Percentiles rank a stretch among this genome's conserved stretches.
phyloP scores from a whole-genome alignment of 2,888 invertebrate species.

The Drosophila histrio region DNA sequence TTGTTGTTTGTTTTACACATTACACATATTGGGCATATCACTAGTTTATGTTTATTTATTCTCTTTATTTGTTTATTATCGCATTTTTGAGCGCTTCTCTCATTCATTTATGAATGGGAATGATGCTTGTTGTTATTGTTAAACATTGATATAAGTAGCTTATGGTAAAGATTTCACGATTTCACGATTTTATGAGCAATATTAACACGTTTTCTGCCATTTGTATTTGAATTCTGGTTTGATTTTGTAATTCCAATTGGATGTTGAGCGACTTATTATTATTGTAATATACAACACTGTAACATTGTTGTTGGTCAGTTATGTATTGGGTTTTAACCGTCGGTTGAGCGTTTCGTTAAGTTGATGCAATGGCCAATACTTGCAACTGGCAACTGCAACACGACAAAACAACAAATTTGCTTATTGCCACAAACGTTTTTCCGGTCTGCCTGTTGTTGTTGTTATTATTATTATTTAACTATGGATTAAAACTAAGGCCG shows the following conservation, averaged over 20 bases:
- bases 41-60: slow-evolving; percentile 70
- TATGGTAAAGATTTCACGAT: slow-evolving; percentile 53
- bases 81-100: slow-evolving; percentile 17
- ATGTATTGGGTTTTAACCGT: slow-evolving; percentile 24
- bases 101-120: slow-evolving; percentile 38
- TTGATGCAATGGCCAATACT: slow-evolving; percentile 40
- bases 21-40: slow-evolving; percentile 62
- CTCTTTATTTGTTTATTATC: slow-evolving; percentile 53
- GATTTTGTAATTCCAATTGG: slow-evolving; percentile 21
- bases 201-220: slow-evolving; percentile 27
- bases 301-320: slow-evolving; percentile 21
- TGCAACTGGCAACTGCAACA: slow-evolving; percentile 52
- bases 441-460: slow-evolving; percentile 46
- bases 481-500: slow-evolving; percentile 59
- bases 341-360: slow-evolving; percentile 33
- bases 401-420: slow-evolving; percentile 41
- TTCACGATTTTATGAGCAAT: slow-evolving; percentile 51
- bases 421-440: slow-evolving; percentile 53
- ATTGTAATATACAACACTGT: slow-evolving; percentile 29
- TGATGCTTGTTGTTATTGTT: slow-evolving; percentile 32
- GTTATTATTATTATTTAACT: slow-evolving; percentile 42
- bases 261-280: slow-evolving; percentile 5
- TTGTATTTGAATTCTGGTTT: slow-evolving; percentile 33
- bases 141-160: slow-evolving; percentile 62
- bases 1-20: slow-evolving; percentile 67